Percentiles rank a stretch among this genome's conserved stretches.
phyloP scores from a whole-genome alignment of 2,113 vertebrate species.

The Anoplopoma fimbria region DNA sequence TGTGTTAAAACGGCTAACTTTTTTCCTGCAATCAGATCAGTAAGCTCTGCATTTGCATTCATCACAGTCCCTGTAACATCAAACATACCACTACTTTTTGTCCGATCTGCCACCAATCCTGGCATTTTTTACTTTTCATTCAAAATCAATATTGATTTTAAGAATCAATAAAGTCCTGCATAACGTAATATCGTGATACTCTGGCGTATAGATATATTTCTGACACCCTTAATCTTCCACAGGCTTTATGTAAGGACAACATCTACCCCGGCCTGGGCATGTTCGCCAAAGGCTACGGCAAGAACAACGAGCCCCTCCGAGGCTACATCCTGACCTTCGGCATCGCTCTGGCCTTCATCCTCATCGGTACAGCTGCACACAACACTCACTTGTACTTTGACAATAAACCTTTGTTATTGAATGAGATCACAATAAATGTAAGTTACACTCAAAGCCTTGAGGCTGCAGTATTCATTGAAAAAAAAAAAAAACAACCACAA shows the following conservation, averaged over 20 bases:
- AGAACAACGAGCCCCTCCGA: constrained; percentile 97
- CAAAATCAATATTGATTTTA: neutral
- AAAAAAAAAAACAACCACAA: too few species aligned
- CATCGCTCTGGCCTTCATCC: constrained; percentile 96
- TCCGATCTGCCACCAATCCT: neutral
- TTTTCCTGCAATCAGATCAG: too few species aligned
- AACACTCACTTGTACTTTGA: neutral
- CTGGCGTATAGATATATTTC: neutral
- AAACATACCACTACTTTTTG: neutral
- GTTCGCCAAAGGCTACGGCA: constrained; percentile 97
- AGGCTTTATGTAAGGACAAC: constrained; percentile 98
- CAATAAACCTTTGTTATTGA: neutral
- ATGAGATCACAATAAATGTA: neutral
- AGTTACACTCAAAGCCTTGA: neutral
- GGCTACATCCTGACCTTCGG: constrained; percentile 96
- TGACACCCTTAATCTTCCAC: neutral
- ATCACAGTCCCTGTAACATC: neutral
- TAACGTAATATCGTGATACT: neutral
- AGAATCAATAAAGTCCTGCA: neutral
- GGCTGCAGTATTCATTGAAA: neutral
- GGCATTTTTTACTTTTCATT: neutral
- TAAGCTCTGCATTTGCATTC: too few species aligned
- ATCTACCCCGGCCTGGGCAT: constrained; percentile 95
- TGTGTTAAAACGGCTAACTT: too few species aligned
- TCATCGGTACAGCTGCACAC: constrained; percentile 87